phyloP scores from a whole-genome alignment of 2,888 invertebrate genomes.

The Noctua janthina region DNA sequence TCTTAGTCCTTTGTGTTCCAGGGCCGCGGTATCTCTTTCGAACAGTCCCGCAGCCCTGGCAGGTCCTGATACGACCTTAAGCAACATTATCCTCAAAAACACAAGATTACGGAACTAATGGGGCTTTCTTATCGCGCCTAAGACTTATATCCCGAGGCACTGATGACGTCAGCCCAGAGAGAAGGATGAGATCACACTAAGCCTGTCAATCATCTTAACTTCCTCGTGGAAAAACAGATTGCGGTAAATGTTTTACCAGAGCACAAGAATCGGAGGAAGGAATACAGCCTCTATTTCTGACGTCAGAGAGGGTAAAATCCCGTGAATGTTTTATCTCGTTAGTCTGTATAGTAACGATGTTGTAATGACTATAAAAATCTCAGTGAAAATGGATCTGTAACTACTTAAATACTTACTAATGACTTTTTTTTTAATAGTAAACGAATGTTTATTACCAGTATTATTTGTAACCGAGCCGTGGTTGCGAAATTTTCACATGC shows the following conservation, averaged over 20 bases:
- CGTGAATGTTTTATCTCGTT: slow-evolving; percentile 14
- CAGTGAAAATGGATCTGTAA: slow-evolving; percentile 48
- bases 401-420: slow-evolving; percentile 33
- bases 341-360: slow-evolving; percentile 41
- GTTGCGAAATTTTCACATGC: slow-evolving; percentile 25
- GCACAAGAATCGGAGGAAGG: neutral
- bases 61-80: neutral
- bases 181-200: slow-evolving; percentile 43
- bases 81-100: slow-evolving; percentile 20
- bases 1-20: too few species aligned
- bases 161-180: slow-evolving; percentile 37
- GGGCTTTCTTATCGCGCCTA: slow-evolving; percentile 30
- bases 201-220: slow-evolving; percentile 54
- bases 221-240: slow-evolving; percentile 27
- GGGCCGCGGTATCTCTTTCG: too few species aligned
- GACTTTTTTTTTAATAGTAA: slow-evolving; percentile 29
- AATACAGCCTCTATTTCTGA: slow-evolving; percentile 1
- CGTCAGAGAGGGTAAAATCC: slow-evolving; percentile 3
- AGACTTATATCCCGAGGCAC: slow-evolving; percentile 10
- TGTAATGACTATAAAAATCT: slow-evolving; percentile 55
- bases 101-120: slow-evolving; percentile 34
- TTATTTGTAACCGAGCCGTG: slow-evolving; percentile 6
- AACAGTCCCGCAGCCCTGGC: too few species aligned
- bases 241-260: slow-evolving; percentile 11
- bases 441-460: slow-evolving; percentile 24